Base-by-base conservation (phyloP, 2,888 invertebrate species). In the Chrysolina haemoptera region DNA sequence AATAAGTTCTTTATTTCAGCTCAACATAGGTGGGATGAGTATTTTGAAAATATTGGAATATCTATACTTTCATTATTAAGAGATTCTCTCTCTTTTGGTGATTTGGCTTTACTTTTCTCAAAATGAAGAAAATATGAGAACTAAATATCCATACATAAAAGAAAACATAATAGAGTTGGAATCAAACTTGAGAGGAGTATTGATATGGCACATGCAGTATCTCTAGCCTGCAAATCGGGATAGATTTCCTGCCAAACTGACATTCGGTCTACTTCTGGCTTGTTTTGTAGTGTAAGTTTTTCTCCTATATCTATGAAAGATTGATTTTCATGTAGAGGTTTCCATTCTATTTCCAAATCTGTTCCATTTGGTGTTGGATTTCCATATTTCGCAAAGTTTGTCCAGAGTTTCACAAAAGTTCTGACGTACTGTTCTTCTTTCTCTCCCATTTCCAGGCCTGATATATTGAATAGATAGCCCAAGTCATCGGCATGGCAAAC, bases 281-380 rank as follows among this genome's bases (percentile, higher is more conserved):
- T 78, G 1, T 73, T 71, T 12, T 76, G 76, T 62, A 76, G 43
- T 5, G 63, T 76, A 9, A 85, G 68, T 16, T 84, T 76, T 20
- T 78, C 76, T 16, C 80, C 83, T 62, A 86, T 85, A 69, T 85
- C 82, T 22, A 86, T 75, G 67, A 77, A 84, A 67, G 85, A 72
- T 14, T 83, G 69, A 6, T 79, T 46, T 40, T 79, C 75, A 8
- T 75, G 67, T 18, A 74, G 71, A 3, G 80, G 78, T 1, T 84
- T 82, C 73, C 82, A 77, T 83, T 84, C 84, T 8, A 71, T 27
- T 11, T 75, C 63, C 20, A 70, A 62, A 22, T 79, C 62, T 11
- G 74, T 27, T 27, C 64, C 64, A n/a, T 75, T 70, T 10, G 80
- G 77, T 16, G 79, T 82, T 10, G 83, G 83, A 62, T 81, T 80